Evolutionary conservation across 2,113 vertebrate genomes (phyloP), one percentile per base, ranked within the genome.

Genomic region (Rhinolophus ferrumequinum): DNA sequence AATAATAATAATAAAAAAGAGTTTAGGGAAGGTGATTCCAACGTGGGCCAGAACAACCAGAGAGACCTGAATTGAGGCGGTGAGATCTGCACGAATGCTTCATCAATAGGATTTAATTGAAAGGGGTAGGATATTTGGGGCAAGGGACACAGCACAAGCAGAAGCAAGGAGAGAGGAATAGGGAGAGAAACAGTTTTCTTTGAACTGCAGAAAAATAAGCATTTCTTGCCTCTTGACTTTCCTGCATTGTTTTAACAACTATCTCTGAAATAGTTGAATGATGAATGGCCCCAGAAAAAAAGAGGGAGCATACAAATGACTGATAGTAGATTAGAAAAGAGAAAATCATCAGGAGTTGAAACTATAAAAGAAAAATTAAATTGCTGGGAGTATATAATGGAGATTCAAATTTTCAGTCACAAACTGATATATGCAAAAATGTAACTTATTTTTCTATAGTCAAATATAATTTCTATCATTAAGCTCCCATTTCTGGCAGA

Each of bases 401-500:
- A 44, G 41, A 97, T 96, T 97, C 96, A 93, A 86, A 96, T 93
- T 96, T 93, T 92, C 88, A 96, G 82, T 94, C 96, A 89, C 47
- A 89, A 83, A 93, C 93, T 96, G 84, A 96, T 94, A 94, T 93
- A 97, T 97, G 96, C 86, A 97, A 97, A 97, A 92, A 93, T 56
- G 44, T 83, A 97, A 97, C 89, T 97, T 97, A 96, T 82, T 97
- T 96, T 97, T 97, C 93, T 94, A 92, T 97, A 97, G 85, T 93
- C 82, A 97, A 95, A 96, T 93, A 86, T 97, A 97, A 97, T 97
- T 98, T 97, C 95, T 94, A 83, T 97, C 96, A 98, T 97, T 97
- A 97, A 96, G 94, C 77, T 97, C 62, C 81, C 88, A 95, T 96
- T 97, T 97, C 77, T 93, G 33, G 93, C 86, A 95, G 64, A 93